Conservation (phyloP, 2,113 vertebrate species). For the Regulus satrapa region DNA sequence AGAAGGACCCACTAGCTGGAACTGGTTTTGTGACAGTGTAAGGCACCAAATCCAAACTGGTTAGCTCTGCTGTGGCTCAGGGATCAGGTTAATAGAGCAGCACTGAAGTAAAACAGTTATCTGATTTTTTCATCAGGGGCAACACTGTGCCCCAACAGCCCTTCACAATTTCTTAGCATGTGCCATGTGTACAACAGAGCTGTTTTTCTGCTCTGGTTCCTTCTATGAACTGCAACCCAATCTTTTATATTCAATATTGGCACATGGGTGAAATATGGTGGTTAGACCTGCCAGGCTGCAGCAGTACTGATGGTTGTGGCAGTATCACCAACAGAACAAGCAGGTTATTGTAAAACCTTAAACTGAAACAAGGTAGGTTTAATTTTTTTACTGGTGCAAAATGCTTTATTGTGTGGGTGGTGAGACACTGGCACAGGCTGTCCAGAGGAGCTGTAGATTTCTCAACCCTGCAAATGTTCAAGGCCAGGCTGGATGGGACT, state of each 20-base stretch:
- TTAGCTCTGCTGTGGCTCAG: neutral
- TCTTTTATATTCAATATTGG: neutral
- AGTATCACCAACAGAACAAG: neutral
- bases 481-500: neutral
- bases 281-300: neutral
- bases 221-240: neutral
- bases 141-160: accelerated
- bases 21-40: neutral
- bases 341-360: neutral
- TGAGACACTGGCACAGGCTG: neutral
- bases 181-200: neutral
- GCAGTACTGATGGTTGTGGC: neutral
- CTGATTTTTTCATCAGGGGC: neutral
- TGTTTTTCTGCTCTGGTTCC: neutral
- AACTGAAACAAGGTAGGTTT: neutral
- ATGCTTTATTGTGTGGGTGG: neutral
- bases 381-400: neutral
- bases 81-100: neutral
- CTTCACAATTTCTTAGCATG: neutral
- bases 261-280: accelerated
- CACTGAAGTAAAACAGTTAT: neutral
- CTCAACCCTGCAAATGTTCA: neutral
- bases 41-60: neutral
- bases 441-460: neutral
- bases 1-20: neutral